These are phyloP conservation scores for Lytechinus variegatus DNA, from an alignment of 35 echinoderm and acorn worm species.

Conservation along the genomic window DNA sequence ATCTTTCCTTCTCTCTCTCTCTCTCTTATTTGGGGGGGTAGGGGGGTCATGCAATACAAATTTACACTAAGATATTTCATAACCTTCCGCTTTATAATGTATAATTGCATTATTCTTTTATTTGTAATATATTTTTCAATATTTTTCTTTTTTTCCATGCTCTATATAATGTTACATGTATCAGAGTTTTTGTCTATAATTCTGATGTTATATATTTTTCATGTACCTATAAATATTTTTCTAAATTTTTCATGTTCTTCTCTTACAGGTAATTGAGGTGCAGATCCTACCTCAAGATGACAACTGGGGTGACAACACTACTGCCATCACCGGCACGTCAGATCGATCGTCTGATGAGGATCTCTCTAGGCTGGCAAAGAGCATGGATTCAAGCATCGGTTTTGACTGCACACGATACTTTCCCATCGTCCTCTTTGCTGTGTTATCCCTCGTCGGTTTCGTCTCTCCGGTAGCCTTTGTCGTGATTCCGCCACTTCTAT, in stretches of 20 bases:
- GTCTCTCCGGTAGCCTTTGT: constrained; percentile 95
- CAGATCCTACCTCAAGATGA: constrained; percentile 99
- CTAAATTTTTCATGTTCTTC: not conserved
- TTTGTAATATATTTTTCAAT: no score
- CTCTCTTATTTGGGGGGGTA: no score
- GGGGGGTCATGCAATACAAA: no score
- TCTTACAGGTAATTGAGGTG: constrained; percentile 84
- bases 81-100: no score
- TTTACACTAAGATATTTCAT: no score
- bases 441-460: constrained; percentile 71
- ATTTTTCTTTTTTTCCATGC: no score
- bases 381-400: constrained; percentile 62
- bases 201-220: not conserved
- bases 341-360: constrained; percentile 87
- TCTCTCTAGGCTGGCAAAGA: constrained; percentile 72
- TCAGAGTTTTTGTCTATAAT: no score
- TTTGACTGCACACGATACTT: constrained; percentile 91
- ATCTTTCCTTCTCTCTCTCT: no score
- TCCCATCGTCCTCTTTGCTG: constrained; percentile 59
- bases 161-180: no score
- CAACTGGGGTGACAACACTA: constrained; percentile 99
- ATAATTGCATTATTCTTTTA: no score
- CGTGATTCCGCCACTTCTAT: constrained; percentile 76
- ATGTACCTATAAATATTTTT: not conserved
- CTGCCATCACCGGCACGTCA: constrained; percentile 95